phyloP scores from a whole-genome alignment of 2,113 vertebrate species.

The Dolichallabes microphthalmus region DNA sequence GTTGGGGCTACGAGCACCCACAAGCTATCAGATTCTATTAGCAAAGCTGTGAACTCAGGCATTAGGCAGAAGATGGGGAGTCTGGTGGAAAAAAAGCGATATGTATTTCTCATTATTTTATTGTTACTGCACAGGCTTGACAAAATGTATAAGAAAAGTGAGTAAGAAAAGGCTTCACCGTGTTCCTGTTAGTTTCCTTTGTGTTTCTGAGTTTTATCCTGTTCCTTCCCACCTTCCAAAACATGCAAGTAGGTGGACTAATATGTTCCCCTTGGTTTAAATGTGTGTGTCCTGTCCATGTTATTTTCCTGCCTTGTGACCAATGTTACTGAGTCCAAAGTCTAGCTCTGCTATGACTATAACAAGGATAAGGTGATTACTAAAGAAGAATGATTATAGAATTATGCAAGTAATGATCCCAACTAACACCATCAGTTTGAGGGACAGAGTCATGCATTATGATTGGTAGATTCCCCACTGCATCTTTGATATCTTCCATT shows the following conservation, averaged over 20 bases:
- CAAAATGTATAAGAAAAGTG: background rate
- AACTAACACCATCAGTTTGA: background rate
- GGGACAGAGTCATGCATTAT: background rate
- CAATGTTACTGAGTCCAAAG: background rate
- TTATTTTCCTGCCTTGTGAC: background rate
- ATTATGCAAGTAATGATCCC: background rate
- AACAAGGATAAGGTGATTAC: background rate
- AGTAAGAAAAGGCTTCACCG: background rate
- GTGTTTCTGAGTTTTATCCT: background rate
- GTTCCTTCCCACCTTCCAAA: background rate
- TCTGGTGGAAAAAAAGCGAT: background rate
- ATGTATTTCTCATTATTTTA: background rate
- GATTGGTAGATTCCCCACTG: background rate
- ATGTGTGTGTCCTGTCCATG: background rate
- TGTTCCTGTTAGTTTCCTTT: background rate
- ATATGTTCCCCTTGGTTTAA: background rate
- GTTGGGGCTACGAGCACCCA: background rate
- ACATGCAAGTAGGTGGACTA: background rate
- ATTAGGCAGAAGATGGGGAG: background rate
- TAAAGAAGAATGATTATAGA: background rate
- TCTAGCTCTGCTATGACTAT: background rate
- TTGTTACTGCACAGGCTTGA: background rate
- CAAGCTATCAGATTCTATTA: constrained; percentile 9
- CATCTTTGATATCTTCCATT: background rate
- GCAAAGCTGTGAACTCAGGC: background rate